These are phyloP conservation scores for Chrysodeixis includens DNA, from an alignment of 2,888 invertebrate genomes.

Conservation along the genomic window DNA sequence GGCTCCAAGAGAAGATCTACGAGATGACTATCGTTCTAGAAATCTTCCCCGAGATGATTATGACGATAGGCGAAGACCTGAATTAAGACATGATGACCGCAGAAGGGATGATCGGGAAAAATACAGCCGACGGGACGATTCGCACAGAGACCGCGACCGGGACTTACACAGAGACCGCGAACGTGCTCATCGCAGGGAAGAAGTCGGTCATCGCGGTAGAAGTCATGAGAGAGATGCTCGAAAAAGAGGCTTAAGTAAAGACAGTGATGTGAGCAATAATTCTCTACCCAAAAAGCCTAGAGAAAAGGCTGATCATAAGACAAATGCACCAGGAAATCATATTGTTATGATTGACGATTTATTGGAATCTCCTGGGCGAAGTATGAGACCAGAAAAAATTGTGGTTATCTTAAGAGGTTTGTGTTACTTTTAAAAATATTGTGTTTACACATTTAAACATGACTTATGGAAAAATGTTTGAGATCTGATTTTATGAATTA, in stretches of 20 bases:
- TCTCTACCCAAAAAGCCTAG: conserved; percentile 68
- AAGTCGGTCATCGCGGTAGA: conserved; percentile 64
- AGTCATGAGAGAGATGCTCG: conserved; percentile 78
- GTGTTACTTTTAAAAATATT: conserved; percentile 23
- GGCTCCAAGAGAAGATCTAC: conserved; percentile 62
- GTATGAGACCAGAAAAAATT: conserved; percentile 93
- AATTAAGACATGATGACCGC: conserved; percentile 57
- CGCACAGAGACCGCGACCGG: conserved; percentile 61
- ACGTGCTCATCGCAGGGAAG: conserved; percentile 52
- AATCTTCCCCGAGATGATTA: conserved; percentile 57
- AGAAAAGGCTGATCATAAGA: conserved; percentile 53
- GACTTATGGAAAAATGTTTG: no score
- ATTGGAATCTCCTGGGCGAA: conserved; percentile 93
- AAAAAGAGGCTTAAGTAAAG: conserved; percentile 77
- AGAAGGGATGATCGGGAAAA: conserved; percentile 70
- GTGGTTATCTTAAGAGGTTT: conserved; percentile 95
- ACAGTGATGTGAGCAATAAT: conserved; percentile 67
- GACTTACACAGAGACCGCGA: conserved; percentile 62
- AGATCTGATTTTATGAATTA: no score
- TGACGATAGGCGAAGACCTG: conserved; percentile 50
- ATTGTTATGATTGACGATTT: conserved; percentile 94
- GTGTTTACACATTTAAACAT: neutral
- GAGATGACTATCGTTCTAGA: conserved; percentile 49
- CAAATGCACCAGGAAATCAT: conserved; percentile 66
- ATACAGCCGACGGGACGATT: conserved; percentile 56